These are phyloP conservation scores for Bufo bufo DNA, from an alignment of 2,113 vertebrate genomes.

Conservation along the genomic window DNA sequence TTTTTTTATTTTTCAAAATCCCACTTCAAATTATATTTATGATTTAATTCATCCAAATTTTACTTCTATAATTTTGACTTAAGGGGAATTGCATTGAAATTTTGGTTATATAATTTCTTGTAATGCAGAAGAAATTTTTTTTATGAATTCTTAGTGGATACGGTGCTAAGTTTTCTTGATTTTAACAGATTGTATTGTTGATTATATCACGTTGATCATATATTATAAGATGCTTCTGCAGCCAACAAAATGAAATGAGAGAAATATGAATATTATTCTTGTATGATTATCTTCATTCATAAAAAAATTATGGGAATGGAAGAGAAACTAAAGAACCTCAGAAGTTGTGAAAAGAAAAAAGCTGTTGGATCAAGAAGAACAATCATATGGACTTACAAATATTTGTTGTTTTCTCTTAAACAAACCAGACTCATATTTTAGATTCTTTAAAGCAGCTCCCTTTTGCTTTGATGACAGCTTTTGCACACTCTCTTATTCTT, in stretches of 20 bases:
- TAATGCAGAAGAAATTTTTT: background rate
- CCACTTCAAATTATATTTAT: background rate
- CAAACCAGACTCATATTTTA: too few species aligned
- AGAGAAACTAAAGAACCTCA: background rate
- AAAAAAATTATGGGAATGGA: background rate
- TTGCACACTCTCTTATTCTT: too few species aligned
- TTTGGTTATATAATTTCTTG: background rate
- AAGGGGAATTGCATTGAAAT: background rate
- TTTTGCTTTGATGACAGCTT: too few species aligned
- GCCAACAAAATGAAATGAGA: background rate
- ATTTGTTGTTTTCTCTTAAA: slow-evolving; percentile 1
- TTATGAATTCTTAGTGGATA: background rate
- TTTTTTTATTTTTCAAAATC: background rate
- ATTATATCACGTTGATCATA: background rate
- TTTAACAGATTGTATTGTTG: background rate
- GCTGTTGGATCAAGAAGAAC: slow-evolving; percentile 43
- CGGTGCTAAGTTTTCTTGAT: background rate
- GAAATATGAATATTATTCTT: background rate
- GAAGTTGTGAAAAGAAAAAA: slow-evolving; percentile 1
- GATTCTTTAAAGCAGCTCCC: too few species aligned
- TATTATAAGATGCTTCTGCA: background rate
- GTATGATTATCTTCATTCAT: background rate
- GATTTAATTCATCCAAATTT: background rate
- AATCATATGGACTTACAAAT: slow-evolving; percentile 45
- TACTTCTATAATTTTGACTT: background rate